phyloP scores from a whole-genome alignment of 2,113 vertebrate genomes.

The Macquaria ambigua region DNA sequence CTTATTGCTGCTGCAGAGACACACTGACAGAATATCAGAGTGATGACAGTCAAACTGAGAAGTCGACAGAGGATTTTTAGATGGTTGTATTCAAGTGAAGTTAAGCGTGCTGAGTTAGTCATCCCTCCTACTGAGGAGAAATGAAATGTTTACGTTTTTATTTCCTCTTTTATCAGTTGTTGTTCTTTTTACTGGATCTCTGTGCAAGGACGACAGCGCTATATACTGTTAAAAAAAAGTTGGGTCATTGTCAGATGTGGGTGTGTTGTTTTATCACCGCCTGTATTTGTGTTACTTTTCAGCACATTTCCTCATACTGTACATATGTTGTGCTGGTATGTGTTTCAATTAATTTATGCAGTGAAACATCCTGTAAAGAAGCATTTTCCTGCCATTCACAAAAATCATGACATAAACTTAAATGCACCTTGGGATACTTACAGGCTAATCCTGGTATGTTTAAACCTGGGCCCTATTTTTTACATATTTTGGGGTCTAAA shows the following conservation, averaged over 20 bases:
- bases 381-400: background rate
- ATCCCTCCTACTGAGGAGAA: constrained; percentile 20
- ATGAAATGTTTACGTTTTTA: constrained; percentile 8
- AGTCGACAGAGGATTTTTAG: background rate
- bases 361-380: no score
- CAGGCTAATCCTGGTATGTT: no score
- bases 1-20: background rate
- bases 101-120: background rate
- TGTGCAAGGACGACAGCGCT: background rate
- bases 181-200: background rate
- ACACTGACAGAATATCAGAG: background rate
- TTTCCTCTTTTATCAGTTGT: background rate
- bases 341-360: background rate
- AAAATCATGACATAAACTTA: no score
- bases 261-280: constrained; percentile 30
- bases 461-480: no score
- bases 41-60: background rate
- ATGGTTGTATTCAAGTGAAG: background rate
- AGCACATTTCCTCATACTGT: background rate
- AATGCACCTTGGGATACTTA: no score
- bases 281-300: constrained; percentile 13
- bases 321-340: constrained; percentile 13
- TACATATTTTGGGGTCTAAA: no score
- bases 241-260: constrained; percentile 8
- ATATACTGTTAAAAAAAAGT: background rate